Evolutionary conservation across 2,888 invertebrate genomes (phyloP).

Genomic region (Drosophila borborema): DNA sequence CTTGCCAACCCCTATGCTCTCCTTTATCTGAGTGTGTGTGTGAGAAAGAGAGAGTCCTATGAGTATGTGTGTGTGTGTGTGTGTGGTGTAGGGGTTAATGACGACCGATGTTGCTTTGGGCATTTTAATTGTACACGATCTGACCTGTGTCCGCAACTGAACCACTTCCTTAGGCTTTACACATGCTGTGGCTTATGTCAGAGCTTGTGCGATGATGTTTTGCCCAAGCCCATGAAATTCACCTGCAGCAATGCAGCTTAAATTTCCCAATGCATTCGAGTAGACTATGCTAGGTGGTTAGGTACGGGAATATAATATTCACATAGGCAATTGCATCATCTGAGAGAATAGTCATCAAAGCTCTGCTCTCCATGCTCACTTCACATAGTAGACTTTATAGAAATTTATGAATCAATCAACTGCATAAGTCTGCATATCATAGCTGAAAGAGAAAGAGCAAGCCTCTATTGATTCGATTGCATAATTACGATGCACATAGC

Average conservation of each 20-base stretch:
- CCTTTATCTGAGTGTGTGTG: neutral
- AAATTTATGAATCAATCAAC: neutral
- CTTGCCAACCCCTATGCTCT: neutral
- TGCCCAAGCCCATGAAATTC: slow-evolving; percentile 13
- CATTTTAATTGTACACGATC: slow-evolving; percentile 38
- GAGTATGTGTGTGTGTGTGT: neutral
- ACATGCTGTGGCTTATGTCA: neutral
- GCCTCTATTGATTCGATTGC: too few species aligned
- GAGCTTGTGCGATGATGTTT: neutral
- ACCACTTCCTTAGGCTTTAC: neutral
- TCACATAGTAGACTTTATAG: neutral
- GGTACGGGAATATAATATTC: neutral
- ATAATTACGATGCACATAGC: too few species aligned
- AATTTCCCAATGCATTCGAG: neutral
- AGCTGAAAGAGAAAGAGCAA: too few species aligned
- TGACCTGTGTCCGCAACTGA: slow-evolving; percentile 9
- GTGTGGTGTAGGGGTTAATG: slow-evolving; percentile 23
- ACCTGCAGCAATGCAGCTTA: slow-evolving; percentile 16
- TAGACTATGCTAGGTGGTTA: neutral
- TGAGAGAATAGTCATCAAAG: neutral
- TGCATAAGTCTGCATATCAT: too few species aligned
- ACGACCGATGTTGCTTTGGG: slow-evolving; percentile 16
- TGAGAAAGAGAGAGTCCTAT: too few species aligned
- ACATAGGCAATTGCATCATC: neutral
- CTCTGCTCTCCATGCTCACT: neutral